These are phyloP conservation scores for Eupelmus urozonus DNA, from an alignment of 2,888 invertebrate genomes.

Conservation along the genomic window DNA sequence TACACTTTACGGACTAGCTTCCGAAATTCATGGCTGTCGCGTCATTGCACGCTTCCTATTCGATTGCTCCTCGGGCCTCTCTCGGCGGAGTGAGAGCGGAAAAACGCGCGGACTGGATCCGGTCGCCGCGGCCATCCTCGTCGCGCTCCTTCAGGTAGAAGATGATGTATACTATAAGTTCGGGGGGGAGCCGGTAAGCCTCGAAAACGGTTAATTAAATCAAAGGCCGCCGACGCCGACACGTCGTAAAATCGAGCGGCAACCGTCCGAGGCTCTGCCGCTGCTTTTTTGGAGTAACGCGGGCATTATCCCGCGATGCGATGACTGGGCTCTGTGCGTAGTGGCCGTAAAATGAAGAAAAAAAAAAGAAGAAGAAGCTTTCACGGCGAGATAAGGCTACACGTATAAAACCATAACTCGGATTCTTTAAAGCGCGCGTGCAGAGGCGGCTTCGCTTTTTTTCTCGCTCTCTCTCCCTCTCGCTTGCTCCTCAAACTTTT, in stretches of 20 bases:
- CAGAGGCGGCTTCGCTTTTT: neutral
- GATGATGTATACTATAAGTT: slow-evolving; percentile 19
- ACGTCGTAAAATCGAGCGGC: slow-evolving; percentile 72
- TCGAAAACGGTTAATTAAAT: slow-evolving; percentile 73
- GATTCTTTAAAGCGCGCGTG: slow-evolving; percentile 1
- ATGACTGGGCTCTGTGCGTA: slow-evolving; percentile 46
- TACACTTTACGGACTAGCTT: slow-evolving; percentile 13
- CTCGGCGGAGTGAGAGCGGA: too few relatives aligned
- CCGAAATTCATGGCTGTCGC: slow-evolving; percentile 14
- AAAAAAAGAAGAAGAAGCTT: slow-evolving; percentile 21
- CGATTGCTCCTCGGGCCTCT: neutral
- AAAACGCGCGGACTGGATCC: slow-evolving; percentile 22
- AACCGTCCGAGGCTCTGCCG: slow-evolving; percentile 28
- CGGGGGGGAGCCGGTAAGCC: neutral
- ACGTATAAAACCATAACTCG: slow-evolving; percentile 58
- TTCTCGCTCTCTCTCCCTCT: slow-evolving; percentile 2
- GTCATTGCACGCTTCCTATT: neutral
- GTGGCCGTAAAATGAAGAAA: slow-evolving; percentile 35
- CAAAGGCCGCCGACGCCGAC: slow-evolving; percentile 76
- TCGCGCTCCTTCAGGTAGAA: neutral
- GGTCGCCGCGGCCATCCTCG: neutral
- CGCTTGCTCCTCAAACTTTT: slow-evolving; percentile 4
- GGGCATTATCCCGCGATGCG: slow-evolving; percentile 54
- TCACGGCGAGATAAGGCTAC: slow-evolving; percentile 51
- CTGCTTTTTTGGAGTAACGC: slow-evolving; percentile 57